Evolutionary conservation across 2,888 invertebrate species (phyloP), one percentile per base, ranked within the genome.

Genomic region (Ctenicera cuprea): DNA sequence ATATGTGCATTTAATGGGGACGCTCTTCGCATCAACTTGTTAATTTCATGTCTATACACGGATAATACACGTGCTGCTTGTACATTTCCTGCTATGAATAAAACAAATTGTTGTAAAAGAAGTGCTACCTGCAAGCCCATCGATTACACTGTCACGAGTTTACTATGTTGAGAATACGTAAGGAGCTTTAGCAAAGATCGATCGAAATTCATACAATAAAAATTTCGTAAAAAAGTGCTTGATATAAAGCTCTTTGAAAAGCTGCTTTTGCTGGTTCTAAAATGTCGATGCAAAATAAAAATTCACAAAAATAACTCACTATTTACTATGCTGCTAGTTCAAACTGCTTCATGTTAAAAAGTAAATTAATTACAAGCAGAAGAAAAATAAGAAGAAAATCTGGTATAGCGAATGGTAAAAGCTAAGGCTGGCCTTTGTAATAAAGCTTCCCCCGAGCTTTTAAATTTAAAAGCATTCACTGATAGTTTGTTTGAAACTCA

Each of bases 81-180:
- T 38, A 22, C 38, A 38, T 38, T 37, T 59, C 59, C 59, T 59
- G 38, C 37, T 37, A 59, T 59, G 59, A 59, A 59, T 59, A 59
- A 59, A 59, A 59, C 59, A 59, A 59, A 59, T 59, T 59, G 59
- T 59, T 59, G 38, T 11, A 59, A 59, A 59, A 59, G 38, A 38
- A 37, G 30, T 33, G 54, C 59, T 37, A 26, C 57, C 37, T 59
- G 59, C 18, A 59, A 57, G 20, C 37, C 30, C 59, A 59, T 59
- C 59, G 59, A 59, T 59, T 59, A 59, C 38, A 38, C 14, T 59
- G 59, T 59, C 59, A 59, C 12, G 54, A 3, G 14, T 50, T 54
- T 12, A 30, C 16, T 54, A 54, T 54, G 26, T 20, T n/a, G 12
- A n/a, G 54, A 54, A 54, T 54, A 54, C 54, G 2, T 54, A 54